Base-by-base conservation (phyloP, 2,113 vertebrate genomes). In the Scalopus aquaticus region DNA sequence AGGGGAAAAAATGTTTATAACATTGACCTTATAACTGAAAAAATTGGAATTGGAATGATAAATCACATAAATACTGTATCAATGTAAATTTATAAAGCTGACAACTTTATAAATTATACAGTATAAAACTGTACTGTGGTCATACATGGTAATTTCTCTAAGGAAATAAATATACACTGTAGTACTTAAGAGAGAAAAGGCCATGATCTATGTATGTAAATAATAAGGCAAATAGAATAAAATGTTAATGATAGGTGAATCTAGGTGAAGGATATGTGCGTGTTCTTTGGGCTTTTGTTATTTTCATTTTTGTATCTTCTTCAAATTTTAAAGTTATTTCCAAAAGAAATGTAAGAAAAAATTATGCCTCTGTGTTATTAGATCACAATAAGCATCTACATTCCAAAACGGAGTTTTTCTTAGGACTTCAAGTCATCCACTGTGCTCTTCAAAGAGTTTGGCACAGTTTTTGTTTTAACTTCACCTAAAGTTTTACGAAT, bases 401-500 rank as follows among this genome's bases (percentile, higher is more conserved):
- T 54, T 74, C n/a, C 49, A 89, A 44, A 16, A 88, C 44, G 20
- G 32, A 82, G 56, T 72, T 78, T 13, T 92, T 85, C 42, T 69
- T 54, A 74, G 46, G 42, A 46, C 46, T 39, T 67, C 49, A 54
- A 56, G 44, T 70, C 22, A 81, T 88, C 77, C 5, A 87, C 49
- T 92, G 30, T 74, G 42, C 26, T 89, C 51, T 79, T 92, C 84
- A 80, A 92, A 92, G 51, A 92, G 46, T 7, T 54, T 92, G 46
- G n/a, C n/a, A 88, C 24, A 54, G 39, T 78, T 58, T 60, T 58
- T 72, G 82, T 65, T 83, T 91, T 56, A 84, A 73, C 39, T 89
- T 92, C 42, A 94, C n/a, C 72, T 80, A 44, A 84, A 91, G 78
- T 80, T 92, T 94, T 85, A 89, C 30, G 56, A 74, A 85, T 19